Evolutionary conservation across 2,113 vertebrate species (phyloP).

Genomic region (Corynorhinus townsendii): DNA sequence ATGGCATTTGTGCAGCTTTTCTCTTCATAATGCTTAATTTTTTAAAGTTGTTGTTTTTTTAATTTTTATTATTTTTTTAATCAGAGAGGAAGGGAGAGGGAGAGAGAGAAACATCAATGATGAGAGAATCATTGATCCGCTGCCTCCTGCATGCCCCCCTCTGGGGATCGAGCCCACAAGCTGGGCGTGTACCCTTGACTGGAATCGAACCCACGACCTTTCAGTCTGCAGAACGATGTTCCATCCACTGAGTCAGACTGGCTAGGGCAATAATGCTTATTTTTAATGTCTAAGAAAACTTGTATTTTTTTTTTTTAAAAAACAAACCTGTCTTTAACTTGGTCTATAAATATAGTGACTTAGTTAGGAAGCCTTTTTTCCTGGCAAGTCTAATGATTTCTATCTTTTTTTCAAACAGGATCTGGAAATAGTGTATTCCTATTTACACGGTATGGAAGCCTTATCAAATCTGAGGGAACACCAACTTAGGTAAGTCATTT

Average conservation of each 20-base stretch:
- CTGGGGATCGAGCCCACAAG: too few species aligned
- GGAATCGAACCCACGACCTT: too few species aligned
- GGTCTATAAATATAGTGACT: neutral
- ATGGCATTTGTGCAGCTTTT: neutral
- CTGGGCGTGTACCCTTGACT: too few species aligned
- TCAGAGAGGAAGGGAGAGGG: too few species aligned
- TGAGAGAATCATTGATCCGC: too few species aligned
- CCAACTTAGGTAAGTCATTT: conserved; percentile 90
- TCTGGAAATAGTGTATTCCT: conserved; percentile 98
- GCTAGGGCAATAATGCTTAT: neutral
- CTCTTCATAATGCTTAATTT: conserved; percentile 7
- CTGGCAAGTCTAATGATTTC: conserved; percentile 52
- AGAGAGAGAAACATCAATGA: too few species aligned
- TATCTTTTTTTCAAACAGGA: conserved; percentile 83
- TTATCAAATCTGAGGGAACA: conserved; percentile 97
- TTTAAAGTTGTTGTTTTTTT: neutral
- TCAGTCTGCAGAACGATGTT: too few species aligned
- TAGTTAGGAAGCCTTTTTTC: conserved; percentile 22
- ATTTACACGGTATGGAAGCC: conserved; percentile 98
- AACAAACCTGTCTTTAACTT: neutral
- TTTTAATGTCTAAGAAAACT: conserved; percentile 7
- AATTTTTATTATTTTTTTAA: too few species aligned
- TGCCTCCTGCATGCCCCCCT: too few species aligned
- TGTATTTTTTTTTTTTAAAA: neutral
- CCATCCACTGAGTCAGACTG: too few species aligned